Conservation (phyloP, 2,113 vertebrate genomes). For the Perca schrenkii region DNA sequence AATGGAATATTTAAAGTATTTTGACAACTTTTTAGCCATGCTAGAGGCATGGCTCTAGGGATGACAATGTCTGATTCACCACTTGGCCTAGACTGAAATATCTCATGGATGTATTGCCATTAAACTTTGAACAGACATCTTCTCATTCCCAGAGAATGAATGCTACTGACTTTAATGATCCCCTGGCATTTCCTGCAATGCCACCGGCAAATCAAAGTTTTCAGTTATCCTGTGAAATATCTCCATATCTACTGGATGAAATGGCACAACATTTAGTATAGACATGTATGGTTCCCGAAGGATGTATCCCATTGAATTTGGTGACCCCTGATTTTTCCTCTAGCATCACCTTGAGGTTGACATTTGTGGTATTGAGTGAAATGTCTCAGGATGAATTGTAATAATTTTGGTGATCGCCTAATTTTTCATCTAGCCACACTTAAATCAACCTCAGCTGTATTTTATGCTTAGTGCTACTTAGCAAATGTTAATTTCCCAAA, state of each 20-base stretch:
- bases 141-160: background rate
- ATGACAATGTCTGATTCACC: background rate
- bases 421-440: background rate
- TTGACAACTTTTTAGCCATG: background rate
- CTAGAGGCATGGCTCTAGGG: background rate
- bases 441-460: background rate
- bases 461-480: constrained; percentile 1
- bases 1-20: background rate
- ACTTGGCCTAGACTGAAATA: background rate
- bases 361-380: background rate
- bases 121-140: background rate
- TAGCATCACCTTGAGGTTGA: background rate
- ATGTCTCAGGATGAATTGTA: too few relatives aligned
- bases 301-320: background rate
- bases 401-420: background rate
- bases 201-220: background rate
- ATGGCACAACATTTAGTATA: background rate
- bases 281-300: background rate
- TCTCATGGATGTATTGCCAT: too few relatives aligned
- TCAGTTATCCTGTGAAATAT: background rate
- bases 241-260: background rate
- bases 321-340: background rate
- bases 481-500: background rate
- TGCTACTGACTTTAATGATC: background rate
- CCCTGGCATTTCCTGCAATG: background rate